phyloP scores from a whole-genome alignment of 2,797 vertebrate species.

The Trematomus bernacchii region DNA sequence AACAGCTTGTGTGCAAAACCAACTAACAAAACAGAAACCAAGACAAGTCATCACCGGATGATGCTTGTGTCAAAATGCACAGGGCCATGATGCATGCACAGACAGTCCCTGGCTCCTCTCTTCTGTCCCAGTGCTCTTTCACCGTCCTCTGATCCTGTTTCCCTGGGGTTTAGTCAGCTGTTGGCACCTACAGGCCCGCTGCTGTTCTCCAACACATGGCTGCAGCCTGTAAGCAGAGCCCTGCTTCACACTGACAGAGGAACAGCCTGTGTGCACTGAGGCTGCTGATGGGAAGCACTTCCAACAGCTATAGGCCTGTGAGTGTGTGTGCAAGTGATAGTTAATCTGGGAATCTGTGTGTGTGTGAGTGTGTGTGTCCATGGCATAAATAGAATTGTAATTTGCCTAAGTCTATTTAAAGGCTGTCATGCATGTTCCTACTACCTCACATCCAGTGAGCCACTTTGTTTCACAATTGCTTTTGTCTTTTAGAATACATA shows the following conservation, averaged over 20 bases:
- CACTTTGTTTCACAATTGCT: slow-evolving; percentile 36
- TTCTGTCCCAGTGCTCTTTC: slow-evolving; percentile 53
- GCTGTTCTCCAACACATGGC: slow-evolving; percentile 66
- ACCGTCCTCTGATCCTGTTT: slow-evolving; percentile 61
- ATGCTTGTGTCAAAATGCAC: slow-evolving; percentile 7
- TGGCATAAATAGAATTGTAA: slow-evolving; percentile 79
- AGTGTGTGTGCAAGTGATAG: slow-evolving; percentile 13
- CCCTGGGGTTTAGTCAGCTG: slow-evolving; percentile 75
- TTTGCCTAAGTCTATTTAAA: slow-evolving; percentile 82
- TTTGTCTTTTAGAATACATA: slow-evolving; percentile 3
- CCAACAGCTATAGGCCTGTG: slow-evolving; percentile 17
- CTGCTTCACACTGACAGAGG: slow-evolving; percentile 36
- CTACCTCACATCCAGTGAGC: slow-evolving; percentile 56
- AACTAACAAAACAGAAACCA: slow-evolving; percentile 27
- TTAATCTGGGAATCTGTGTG: slow-evolving; percentile 24
- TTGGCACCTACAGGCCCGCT: slow-evolving; percentile 66
- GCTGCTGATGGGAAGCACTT: slow-evolving; percentile 26
- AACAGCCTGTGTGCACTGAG: slow-evolving; percentile 56
- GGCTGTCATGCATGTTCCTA: slow-evolving; percentile 66
- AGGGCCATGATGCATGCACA: slow-evolving; percentile 33
- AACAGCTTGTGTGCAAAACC: slow-evolving; percentile 7
- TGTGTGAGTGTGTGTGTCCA: slow-evolving; percentile 11
- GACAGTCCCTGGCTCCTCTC: slow-evolving; percentile 19
- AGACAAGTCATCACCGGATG: not conserved
- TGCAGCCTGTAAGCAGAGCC: slow-evolving; percentile 50